These are phyloP conservation scores for Scatophagus argus DNA, from an alignment of 2,113 vertebrate genomes.

Conservation along the genomic window DNA sequence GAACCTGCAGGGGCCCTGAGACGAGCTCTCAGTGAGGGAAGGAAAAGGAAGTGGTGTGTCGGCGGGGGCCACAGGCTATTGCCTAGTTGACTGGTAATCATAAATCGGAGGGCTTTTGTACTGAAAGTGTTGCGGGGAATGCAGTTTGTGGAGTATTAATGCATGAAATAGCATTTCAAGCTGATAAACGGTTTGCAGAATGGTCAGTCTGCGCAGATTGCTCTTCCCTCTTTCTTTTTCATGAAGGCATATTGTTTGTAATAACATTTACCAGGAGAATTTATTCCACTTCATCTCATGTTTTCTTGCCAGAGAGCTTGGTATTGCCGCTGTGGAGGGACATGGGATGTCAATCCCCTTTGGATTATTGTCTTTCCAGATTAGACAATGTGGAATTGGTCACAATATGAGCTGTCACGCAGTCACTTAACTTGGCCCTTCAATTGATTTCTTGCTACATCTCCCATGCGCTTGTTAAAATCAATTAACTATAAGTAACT, in stretches of 20 bases:
- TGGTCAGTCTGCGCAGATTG: conserved; percentile 72
- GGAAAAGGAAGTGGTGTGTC: conserved; percentile 70
- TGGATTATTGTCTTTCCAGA: conserved; percentile 72
- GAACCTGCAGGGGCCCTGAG: conserved; percentile 90
- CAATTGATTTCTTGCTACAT: conserved; percentile 76
- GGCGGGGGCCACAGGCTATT: conserved; percentile 74
- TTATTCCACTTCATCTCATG: conserved; percentile 75
- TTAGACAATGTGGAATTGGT: conserved; percentile 57
- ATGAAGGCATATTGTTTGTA: conserved; percentile 74
- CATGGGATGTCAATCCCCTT: conserved; percentile 44
- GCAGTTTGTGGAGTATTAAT: conserved; percentile 83
- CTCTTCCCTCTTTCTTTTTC: conserved; percentile 70
- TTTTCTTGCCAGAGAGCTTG: conserved; percentile 66
- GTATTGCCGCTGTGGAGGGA: conserved; percentile 47
- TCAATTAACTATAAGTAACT: conserved; percentile 79
- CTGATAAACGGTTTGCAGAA: conserved; percentile 81
- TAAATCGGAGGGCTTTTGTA: conserved; percentile 79
- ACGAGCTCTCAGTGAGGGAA: conserved; percentile 71
- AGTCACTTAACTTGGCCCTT: conserved; percentile 72
- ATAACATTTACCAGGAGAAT: conserved; percentile 82
- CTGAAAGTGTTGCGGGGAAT: conserved; percentile 65
- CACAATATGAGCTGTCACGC: conserved; percentile 69
- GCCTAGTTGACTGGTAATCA: conserved; percentile 83
- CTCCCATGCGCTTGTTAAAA: conserved; percentile 73
- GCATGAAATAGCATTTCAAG: conserved; percentile 87